Base-by-base conservation (phyloP, 2,113 vertebrate species). In the Psammodynastes pulverulentus region DNA sequence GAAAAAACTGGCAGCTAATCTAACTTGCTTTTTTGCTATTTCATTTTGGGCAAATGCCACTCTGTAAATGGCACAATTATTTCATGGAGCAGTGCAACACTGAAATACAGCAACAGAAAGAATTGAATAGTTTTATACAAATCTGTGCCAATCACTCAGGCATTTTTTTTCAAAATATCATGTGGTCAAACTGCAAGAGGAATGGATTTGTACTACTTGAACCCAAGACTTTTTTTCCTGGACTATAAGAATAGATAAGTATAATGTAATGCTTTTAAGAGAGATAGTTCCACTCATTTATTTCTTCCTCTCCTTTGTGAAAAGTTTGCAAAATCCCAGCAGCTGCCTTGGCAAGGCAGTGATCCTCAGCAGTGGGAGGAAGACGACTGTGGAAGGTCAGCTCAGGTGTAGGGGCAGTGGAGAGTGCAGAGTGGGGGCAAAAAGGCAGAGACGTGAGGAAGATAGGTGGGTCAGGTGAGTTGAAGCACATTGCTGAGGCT, bases 1-100 rank as follows among this genome's bases (percentile, higher is more conserved):
- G 0, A 85, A 93, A 79, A 90, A 15, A 58, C 51, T 39, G 48
- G 8, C 45, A 92, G n/a, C 89, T 87, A 53, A 87, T 9, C 52
- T 54, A 58, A 92, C 86, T 90, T 89, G 91, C n/a, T 84, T 9
- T 0, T 88, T 62, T 86, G 13, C n/a, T 43, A 92, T 85, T 24
- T 91, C 23, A 4, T 46, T 93, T 93, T 29, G 24, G 92, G 93
- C 91, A 0, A n/a, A 15, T 49, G n/a, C 48, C 88, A 24, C 86
- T 89, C 29, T 26, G n/a, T 89, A 43, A 89, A 84, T 84, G 51
- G 26, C 21, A 56, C 67, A 29, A 92, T 45, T 84, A 84, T 92
- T 46, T 72, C 49, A 84, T 23, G 17, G 43, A 84, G 24, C 21
- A 45, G n/a, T 46, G 84, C 62, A 54, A 15, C 67, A 84, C 6